These are phyloP conservation scores for Corella eumyota DNA, from an alignment of 23 tunicate species.

Conservation along the genomic window DNA sequence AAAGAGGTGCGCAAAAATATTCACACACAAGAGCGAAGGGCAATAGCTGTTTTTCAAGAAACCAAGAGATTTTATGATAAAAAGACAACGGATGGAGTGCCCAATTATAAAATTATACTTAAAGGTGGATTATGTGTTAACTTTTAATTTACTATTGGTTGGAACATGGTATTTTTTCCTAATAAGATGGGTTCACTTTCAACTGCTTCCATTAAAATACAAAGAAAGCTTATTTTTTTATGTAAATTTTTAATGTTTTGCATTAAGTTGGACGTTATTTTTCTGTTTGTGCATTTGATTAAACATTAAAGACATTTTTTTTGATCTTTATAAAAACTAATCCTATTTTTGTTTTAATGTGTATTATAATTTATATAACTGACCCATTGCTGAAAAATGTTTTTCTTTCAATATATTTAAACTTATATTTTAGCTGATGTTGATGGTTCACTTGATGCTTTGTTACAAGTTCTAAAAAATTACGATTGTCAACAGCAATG, in stretches of 20 bases:
- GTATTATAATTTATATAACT: no score
- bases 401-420: no score
- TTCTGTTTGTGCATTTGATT: no score
- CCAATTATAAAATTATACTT: background rate
- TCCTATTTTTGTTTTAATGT: no score
- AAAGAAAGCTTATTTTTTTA: no score
- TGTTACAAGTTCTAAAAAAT: constrained; percentile 30
- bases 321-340: no score
- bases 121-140: background rate
- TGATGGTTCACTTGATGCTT: constrained; percentile 73
- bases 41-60: background rate
- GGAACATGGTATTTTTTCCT: background rate
- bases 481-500: constrained; percentile 53
- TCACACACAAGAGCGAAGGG: background rate
- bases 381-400: no score
- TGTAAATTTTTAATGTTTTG: no score
- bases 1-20: constrained; percentile 3
- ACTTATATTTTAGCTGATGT: constrained; percentile 56
- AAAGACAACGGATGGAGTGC: background rate
- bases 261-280: no score
- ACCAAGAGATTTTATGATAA: background rate
- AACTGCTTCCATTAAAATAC: no score
- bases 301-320: no score
- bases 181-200: no score
- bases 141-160: background rate